These are phyloP conservation scores for Adelognathus sp. DNA, from an alignment of 2,888 invertebrate species.

Conservation along the genomic window DNA sequence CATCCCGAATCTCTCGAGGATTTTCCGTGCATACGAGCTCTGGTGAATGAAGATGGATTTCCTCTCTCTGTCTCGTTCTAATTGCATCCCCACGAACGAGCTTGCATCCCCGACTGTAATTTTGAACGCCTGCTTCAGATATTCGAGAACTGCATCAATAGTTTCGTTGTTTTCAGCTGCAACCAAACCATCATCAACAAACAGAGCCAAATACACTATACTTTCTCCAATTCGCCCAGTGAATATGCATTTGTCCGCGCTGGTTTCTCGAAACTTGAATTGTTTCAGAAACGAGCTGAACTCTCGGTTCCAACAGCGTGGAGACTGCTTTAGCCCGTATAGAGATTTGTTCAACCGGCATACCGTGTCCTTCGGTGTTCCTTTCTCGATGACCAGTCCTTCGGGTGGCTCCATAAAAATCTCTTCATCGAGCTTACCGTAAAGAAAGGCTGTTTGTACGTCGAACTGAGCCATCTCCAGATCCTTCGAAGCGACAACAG, in stretches of 20 bases:
- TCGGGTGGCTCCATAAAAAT: constrained; percentile 47
- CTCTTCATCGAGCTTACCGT: constrained; percentile 43
- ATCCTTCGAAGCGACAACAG: constrained; percentile 38
- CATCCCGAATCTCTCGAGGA: constrained; percentile 55
- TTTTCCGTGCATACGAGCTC: constrained; percentile 45
- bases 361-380: neutral
- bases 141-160: neutral
- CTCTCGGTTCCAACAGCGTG: constrained; percentile 24
- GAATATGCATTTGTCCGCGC: constrained; percentile 26
- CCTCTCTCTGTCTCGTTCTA: constrained; percentile 47
- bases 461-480: constrained; percentile 48
- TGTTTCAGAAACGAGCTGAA: constrained; percentile 23
- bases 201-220: constrained; percentile 27
- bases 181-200: constrained; percentile 49
- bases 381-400: constrained; percentile 19
- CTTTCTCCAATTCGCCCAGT: neutral
- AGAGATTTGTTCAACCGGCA: constrained; percentile 18
- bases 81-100: constrained; percentile 53
- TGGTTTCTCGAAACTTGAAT: constrained; percentile 10
- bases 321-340: constrained; percentile 31
- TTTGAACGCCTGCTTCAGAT: constrained; percentile 42
- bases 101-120: constrained; percentile 56
- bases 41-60: constrained; percentile 58
- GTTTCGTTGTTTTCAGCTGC: neutral
- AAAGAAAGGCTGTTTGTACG: too few relatives aligned